Percentiles rank a stretch among this genome's conserved stretches.
phyloP scores from a whole-genome alignment of 2,113 vertebrate genomes.

The Antidorcas marsupialis region DNA sequence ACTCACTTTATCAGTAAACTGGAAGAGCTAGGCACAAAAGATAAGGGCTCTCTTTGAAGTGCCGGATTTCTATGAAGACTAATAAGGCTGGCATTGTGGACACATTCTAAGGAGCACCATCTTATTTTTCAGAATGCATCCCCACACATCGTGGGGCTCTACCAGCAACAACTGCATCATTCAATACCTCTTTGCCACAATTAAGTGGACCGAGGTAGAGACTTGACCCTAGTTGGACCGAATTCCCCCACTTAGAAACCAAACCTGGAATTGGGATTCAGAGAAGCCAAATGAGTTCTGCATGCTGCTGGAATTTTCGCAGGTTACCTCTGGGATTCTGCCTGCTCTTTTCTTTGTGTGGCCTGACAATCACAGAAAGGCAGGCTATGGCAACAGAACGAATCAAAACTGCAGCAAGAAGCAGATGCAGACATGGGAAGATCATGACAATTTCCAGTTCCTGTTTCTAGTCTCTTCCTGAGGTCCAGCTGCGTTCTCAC shows the following conservation, averaged over 20 bases:
- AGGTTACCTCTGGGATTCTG: background rate
- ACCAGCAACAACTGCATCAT: background rate
- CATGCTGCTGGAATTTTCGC: background rate
- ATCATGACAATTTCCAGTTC: background rate
- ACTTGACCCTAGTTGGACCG: background rate
- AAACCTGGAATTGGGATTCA: background rate
- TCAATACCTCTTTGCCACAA: background rate
- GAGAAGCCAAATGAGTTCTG: background rate
- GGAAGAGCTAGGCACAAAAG: background rate
- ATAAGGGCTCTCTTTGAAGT: background rate
- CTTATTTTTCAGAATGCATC: background rate
- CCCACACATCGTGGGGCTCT: background rate
- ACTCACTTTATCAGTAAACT: background rate
- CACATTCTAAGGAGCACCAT: background rate
- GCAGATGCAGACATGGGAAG: background rate
- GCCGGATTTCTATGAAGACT: background rate
- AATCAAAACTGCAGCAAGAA: background rate
- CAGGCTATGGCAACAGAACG: background rate
- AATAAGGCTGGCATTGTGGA: background rate
- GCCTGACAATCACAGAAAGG: background rate
- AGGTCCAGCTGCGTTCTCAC: background rate
- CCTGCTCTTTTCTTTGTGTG: background rate
- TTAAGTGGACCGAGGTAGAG: background rate
- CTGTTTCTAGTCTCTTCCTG: background rate
- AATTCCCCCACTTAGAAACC: background rate